phyloP scores from a whole-genome alignment of 2,113 vertebrate species.

The Elanus axillaris region DNA sequence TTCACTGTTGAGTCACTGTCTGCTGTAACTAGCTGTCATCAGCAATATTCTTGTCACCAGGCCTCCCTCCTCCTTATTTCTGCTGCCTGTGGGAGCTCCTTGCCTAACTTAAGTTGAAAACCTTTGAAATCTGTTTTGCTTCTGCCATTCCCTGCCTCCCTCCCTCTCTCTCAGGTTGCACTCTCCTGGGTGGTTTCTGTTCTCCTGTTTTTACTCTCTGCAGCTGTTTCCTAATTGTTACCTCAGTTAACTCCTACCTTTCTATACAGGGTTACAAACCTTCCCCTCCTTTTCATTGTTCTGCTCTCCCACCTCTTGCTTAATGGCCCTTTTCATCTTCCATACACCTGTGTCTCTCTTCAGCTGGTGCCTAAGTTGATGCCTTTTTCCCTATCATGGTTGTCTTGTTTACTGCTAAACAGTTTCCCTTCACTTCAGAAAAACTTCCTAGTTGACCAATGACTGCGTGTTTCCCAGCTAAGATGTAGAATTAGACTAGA shows the following conservation, averaged over 20 bases:
- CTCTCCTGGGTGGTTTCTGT: not conserved
- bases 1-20: not conserved
- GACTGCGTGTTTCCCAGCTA: not conserved
- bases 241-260: conserved; percentile 1
- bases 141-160: not conserved
- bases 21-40: not conserved
- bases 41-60: not conserved
- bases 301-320: not conserved
- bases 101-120: not conserved
- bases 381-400: not conserved
- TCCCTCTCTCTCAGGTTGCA: not conserved
- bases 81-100: not conserved
- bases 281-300: not conserved
- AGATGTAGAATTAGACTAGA: not conserved
- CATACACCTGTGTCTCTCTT: not conserved
- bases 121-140: not conserved
- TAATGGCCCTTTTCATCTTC: not conserved
- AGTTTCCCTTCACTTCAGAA: not conserved
- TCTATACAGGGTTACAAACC: not conserved
- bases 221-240: not conserved
- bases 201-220: not conserved
- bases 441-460: not conserved
- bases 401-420: not conserved
- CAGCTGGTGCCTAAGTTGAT: not conserved
- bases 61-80: not conserved